Base-by-base conservation (phyloP, 2,888 invertebrate species). In the Panopea generosa region DNA sequence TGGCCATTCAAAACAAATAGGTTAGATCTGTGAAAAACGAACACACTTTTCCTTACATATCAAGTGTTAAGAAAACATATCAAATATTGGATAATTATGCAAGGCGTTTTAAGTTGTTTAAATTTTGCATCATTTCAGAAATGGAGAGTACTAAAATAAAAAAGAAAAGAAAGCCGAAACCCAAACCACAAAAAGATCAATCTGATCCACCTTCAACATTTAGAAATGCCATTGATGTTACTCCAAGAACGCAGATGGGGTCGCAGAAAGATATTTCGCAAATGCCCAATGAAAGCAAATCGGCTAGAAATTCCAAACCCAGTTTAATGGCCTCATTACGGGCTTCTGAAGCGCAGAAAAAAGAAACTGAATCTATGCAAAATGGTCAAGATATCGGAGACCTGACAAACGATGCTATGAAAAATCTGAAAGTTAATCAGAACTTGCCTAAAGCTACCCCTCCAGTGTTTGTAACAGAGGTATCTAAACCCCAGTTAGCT, bases 71-170 rank as follows among this genome's bases (percentile, higher is more conserved):
- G n/a, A n/a, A n/a, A n/a, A n/a, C n/a, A n/a, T n/a, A n/a, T n/a
- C n/a, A n/a, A n/a, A n/a, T n/a, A n/a, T n/a, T n/a, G n/a, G n/a
- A n/a, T n/a, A n/a, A n/a, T n/a, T n/a, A n/a, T n/a, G n/a, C n/a
- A n/a, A n/a, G n/a, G n/a, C n/a, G n/a, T n/a, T n/a, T n/a, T n/a
- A n/a, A n/a, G n/a, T n/a, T n/a, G n/a, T n/a, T n/a, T n/a, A n/a
- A n/a, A n/a, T n/a, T n/a, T n/a, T n/a, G n/a, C n/a, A n/a, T n/a
- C n/a, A n/a, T n/a, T 43, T 65, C 76, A 26, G 77, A 77, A 66
- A 74, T 85, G 47, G 82, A 85, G 55, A n/a, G n/a, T n/a, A 69
- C 76, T 16, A 82, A 84, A 26, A n/a, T n/a, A n/a, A 80, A 78
- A 49, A 45, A 69, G 2, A 75, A 52, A 29, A 79, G 71, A 45